These are phyloP conservation scores for Neoseiulus cucumeris DNA, from an alignment of 1,140 invertebrate genomes.

Conservation along the genomic window DNA sequence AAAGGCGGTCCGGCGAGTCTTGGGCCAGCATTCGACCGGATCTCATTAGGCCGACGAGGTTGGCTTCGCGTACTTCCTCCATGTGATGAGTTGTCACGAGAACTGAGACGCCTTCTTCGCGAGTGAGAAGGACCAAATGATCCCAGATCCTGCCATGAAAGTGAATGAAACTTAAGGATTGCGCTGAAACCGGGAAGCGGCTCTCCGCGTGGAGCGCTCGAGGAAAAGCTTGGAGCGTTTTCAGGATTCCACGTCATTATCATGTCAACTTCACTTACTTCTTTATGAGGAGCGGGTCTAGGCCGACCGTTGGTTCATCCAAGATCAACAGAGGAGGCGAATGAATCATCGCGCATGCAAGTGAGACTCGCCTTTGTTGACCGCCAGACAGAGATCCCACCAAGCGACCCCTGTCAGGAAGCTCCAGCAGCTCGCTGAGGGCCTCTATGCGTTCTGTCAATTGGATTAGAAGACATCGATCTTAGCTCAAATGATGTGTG, in stretches of 20 bases:
- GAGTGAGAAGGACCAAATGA: slow-evolving; percentile 12
- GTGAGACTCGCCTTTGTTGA: slow-evolving; percentile 71
- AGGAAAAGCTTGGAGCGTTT: no score
- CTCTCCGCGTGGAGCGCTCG: no score
- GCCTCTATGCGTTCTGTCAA: slow-evolving; percentile 52
- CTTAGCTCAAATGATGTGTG: neutral
- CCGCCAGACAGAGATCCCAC: slow-evolving; percentile 41
- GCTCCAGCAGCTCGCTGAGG: slow-evolving; percentile 34
- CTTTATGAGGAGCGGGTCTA: slow-evolving; percentile 39
- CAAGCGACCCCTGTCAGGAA: neutral
- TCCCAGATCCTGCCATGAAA: slow-evolving; percentile 14
- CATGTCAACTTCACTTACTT: slow-evolving; percentile 42
- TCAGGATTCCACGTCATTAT: no score
- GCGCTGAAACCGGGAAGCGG: neutral
- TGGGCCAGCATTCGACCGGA: slow-evolving; percentile 72
- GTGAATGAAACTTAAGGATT: neutral
- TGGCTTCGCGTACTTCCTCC: slow-evolving; percentile 27
- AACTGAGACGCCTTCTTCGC: slow-evolving; percentile 21
- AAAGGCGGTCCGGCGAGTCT: slow-evolving; percentile 60
- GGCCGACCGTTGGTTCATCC: slow-evolving; percentile 54
- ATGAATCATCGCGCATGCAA: slow-evolving; percentile 75
- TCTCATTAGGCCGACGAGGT: slow-evolving; percentile 67
- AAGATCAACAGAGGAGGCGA: slow-evolving; percentile 84
- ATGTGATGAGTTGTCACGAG: slow-evolving; percentile 31
- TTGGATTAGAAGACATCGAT: slow-evolving; percentile 17